A percentile compares a stretch with the other conserved stretches of the same genome.
Conservation (phyloP, 1,140 invertebrate genomes). For the Bombus consobrinus region DNA sequence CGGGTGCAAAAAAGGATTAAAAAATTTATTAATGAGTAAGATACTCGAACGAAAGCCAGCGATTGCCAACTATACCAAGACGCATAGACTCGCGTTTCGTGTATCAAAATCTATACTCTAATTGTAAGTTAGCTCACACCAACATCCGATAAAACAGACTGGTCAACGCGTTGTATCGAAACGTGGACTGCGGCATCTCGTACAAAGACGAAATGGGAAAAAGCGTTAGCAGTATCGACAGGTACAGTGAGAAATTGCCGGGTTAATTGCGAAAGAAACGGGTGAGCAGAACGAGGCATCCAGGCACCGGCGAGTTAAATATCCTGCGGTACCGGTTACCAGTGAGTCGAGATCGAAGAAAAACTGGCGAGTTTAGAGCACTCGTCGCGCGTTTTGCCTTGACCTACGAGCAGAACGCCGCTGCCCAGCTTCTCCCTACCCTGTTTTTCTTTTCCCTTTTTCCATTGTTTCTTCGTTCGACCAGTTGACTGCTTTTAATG, state of each 20-base stretch:
- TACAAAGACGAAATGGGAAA: constrained; percentile 47
- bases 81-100: background rate
- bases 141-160: too few relatives aligned
- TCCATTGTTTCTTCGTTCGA: background rate
- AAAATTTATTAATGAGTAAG: too few relatives aligned
- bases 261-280: constrained; percentile 62
- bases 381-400: constrained; percentile 19
- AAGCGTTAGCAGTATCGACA: constrained; percentile 57
- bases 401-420: background rate
- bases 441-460: background rate
- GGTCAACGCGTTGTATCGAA: too few relatives aligned
- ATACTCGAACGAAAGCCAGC: too few relatives aligned
- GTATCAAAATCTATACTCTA: too few relatives aligned
- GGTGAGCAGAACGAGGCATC: constrained; percentile 24
- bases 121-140: too few relatives aligned
- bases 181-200: background rate
- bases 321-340: constrained; percentile 45
- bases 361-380: constrained; percentile 47
- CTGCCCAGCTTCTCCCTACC: background rate
- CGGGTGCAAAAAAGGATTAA: too few relatives aligned
- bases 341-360: constrained; percentile 10
- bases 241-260: constrained; percentile 61
- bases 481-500: background rate
- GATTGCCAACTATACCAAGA: background rate
- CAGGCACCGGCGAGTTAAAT: constrained; percentile 50